These are phyloP conservation scores for Hippolais icterina DNA, from an alignment of 2,113 vertebrate genomes.

Conservation along the genomic window DNA sequence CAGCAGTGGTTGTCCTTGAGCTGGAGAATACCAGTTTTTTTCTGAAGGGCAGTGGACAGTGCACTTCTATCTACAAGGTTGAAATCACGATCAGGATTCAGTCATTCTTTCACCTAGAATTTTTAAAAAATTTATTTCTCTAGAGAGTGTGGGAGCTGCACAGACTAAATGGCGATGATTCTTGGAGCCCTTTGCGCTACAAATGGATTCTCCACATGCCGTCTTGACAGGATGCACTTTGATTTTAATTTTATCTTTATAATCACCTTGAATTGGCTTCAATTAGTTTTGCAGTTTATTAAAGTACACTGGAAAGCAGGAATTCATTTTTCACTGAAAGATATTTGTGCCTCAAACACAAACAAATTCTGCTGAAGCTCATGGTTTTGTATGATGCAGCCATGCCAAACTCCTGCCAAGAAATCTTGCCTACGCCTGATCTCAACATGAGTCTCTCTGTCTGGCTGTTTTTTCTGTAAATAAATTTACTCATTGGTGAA, in stretches of 20 bases:
- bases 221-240: not conserved
- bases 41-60: not conserved
- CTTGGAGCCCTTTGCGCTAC: not conserved
- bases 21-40: not conserved
- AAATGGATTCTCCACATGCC: not conserved
- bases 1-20: not conserved
- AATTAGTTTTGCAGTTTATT: not conserved
- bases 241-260: not conserved
- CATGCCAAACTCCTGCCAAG: not conserved
- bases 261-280: not conserved
- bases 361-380: slow-evolving; percentile 26
- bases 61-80: rapidly evolving
- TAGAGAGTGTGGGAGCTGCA: not conserved
- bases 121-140: not conserved
- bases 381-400: not conserved
- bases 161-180: not conserved
- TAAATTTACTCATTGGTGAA: not conserved
- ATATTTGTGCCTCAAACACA: not conserved
- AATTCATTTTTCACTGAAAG: not conserved
- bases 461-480: slow-evolving; percentile 32
- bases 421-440: not conserved
- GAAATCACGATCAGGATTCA: not conserved
- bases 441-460: not conserved
- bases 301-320: not conserved
- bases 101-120: not conserved